Conservation (phyloP, 2,797 vertebrate genomes). For the Hipposideros larvatus region DNA sequence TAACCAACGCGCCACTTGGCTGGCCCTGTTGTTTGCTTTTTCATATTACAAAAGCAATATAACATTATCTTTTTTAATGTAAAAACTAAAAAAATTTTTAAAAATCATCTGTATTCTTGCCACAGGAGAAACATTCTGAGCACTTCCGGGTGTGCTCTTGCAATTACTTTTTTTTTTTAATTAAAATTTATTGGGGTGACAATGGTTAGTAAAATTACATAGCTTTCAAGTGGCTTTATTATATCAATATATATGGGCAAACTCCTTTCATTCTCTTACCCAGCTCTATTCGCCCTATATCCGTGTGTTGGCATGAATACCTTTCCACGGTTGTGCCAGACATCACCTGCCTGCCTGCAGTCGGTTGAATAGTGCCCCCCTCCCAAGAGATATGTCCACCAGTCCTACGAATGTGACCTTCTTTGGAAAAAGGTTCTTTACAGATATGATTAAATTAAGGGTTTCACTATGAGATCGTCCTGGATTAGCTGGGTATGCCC, state of each 20-base stretch:
- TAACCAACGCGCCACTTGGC: too few species aligned
- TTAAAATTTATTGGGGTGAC: too few species aligned
- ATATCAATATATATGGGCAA: too few species aligned
- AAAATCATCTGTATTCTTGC: neutral
- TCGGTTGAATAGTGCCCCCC: too few species aligned
- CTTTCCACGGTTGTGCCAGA: neutral
- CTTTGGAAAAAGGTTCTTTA: neutral
- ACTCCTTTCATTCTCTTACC: too few species aligned
- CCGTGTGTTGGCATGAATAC: neutral
- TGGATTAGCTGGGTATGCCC: neutral
- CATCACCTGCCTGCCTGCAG: neutral
- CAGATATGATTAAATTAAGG: neutral
- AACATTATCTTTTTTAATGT: neutral
- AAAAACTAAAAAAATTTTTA: neutral
- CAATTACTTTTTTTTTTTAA: too few species aligned
- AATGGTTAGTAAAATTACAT: too few species aligned
- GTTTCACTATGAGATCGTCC: neutral
- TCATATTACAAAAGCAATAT: neutral
- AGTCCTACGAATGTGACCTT: neutral
- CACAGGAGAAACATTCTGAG: neutral
- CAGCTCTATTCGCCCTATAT: neutral
- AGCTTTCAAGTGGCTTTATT: too few species aligned
- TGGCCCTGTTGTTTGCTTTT: neutral
- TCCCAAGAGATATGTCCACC: neutral
- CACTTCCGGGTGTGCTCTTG: neutral